Evolutionary conservation across 2,888 invertebrate genomes (phyloP), one percentile per base, ranked within the genome.

Genomic region (Watsonalla binaria): DNA sequence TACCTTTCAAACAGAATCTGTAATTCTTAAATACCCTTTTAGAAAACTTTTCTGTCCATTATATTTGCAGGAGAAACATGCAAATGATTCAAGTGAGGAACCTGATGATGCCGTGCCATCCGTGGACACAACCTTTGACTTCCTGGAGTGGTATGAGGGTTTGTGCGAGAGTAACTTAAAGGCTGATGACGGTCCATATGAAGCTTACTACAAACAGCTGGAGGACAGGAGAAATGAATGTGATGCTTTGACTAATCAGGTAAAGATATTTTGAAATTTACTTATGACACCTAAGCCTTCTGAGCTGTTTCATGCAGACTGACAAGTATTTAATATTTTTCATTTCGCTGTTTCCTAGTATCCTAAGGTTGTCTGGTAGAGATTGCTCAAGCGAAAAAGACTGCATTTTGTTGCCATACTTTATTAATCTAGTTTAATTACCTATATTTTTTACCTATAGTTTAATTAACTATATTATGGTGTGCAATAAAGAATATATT

Each of bases 141-240:
- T 97, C 71, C 90, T 97, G 56, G 87, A 94, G 34, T 96, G 95
- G 94, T 96, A 96, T 79, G 93, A 95, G 42, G 87, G 87, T 52
- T 88, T 96, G 11, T 95, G 95, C 73, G 92, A 94, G 49, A 94
- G 93, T 63, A 93, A 95, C 51, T 91, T 94, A 54, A 93, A 94
- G 63, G 93, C 94, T 60, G 93, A 94, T 65, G 94, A 97, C 78
- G 87, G 91, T 5, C 92, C 93, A 0, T 95, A 94, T 76, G 92
- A 94, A 64, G 91, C 86, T 24, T 97, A 96, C 80, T 92, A 95
- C 53, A 92, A 94, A 51, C 94, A 96, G 73, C 76, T 98, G 47
- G 92, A 93, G 60, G 92, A 92, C 34, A 92, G 95, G 53, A 91
- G 92, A 60, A 86, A 91, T 57, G 94, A 95, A 68, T 96, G 96